phyloP scores from a whole-genome alignment of 2,888 invertebrate species.

The Noctua janthina region DNA sequence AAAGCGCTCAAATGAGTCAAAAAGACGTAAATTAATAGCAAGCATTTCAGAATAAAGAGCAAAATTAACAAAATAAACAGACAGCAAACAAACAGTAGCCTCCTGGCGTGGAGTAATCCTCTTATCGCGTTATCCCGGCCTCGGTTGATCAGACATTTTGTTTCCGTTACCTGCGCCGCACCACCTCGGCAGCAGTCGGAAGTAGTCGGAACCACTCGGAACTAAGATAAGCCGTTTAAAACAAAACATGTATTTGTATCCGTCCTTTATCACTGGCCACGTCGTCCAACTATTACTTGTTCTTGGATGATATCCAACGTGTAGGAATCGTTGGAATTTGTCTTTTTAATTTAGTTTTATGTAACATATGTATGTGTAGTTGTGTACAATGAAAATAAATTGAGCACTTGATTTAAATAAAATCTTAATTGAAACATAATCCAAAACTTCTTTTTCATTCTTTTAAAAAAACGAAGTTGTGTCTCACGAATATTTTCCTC shows the following conservation, averaged over 20 bases:
- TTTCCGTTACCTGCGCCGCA: constrained; percentile 71
- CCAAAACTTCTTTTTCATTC: background rate
- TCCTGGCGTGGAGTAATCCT: constrained; percentile 75
- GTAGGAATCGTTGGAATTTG: constrained; percentile 17
- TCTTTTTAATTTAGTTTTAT: constrained; percentile 27
- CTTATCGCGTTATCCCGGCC: constrained; percentile 79
- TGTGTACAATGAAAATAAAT: background rate
- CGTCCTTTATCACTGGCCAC: constrained; percentile 51
- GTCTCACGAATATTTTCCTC: constrained; percentile 36
- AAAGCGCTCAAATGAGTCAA: constrained; percentile 38
- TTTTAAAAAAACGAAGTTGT: constrained; percentile 20
- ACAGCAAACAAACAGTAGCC: constrained; percentile 70
- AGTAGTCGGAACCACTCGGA: constrained; percentile 63
- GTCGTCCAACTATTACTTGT: constrained; percentile 34
- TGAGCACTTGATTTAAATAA: background rate
- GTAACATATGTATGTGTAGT: background rate
- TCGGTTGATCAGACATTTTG: constrained; percentile 75
- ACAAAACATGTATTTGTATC: constrained; percentile 70
- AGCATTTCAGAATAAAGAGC: constrained; percentile 68
- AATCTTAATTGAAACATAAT: background rate
- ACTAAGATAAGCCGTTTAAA: constrained; percentile 73
- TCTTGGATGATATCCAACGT: constrained; percentile 56
- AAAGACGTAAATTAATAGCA: constrained; percentile 57
- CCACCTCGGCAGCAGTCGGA: constrained; percentile 55
- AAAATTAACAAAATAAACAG: constrained; percentile 79